These are phyloP conservation scores for Montifringilla adamsi DNA, from an alignment of 2,113 vertebrate genomes.

Conservation along the genomic window DNA sequence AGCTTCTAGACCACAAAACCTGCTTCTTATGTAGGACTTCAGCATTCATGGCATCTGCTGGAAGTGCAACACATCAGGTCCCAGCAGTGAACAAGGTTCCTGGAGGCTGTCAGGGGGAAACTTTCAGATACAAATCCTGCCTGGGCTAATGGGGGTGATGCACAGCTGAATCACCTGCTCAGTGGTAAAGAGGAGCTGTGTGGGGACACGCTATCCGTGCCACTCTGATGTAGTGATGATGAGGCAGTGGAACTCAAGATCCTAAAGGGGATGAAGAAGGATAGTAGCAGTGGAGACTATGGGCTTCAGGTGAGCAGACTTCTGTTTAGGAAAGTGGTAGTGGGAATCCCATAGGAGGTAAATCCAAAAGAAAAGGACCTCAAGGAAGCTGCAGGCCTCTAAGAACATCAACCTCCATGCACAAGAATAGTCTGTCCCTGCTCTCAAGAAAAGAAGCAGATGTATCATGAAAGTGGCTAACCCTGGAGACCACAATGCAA, in stretches of 20 bases:
- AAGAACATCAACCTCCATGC: background rate
- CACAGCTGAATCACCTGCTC: background rate
- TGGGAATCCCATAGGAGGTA: background rate
- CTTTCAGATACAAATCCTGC: background rate
- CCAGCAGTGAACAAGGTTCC: background rate
- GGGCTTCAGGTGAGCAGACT: background rate
- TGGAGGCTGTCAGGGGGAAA: background rate
- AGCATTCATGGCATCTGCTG: accelerated
- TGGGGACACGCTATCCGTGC: background rate
- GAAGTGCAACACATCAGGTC: background rate
- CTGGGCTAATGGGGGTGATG: accelerated
- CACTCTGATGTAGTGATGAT: background rate
- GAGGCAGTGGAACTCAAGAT: background rate
- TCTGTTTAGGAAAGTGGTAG: background rate
- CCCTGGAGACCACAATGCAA: background rate
- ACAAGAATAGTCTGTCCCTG: background rate
- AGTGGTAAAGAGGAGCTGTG: background rate
- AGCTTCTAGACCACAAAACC: background rate
- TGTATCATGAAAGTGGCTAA: background rate
- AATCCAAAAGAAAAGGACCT: background rate
- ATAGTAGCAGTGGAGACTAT: background rate
- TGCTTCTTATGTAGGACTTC: background rate
- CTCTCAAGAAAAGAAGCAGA: background rate
- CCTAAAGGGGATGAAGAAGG: background rate
- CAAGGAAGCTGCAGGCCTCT: background rate